Percentiles rank a stretch among this genome's conserved stretches.
Evolutionary conservation across 2,797 vertebrate species (phyloP).

Genomic region (Lagodon rhomboides): DNA sequence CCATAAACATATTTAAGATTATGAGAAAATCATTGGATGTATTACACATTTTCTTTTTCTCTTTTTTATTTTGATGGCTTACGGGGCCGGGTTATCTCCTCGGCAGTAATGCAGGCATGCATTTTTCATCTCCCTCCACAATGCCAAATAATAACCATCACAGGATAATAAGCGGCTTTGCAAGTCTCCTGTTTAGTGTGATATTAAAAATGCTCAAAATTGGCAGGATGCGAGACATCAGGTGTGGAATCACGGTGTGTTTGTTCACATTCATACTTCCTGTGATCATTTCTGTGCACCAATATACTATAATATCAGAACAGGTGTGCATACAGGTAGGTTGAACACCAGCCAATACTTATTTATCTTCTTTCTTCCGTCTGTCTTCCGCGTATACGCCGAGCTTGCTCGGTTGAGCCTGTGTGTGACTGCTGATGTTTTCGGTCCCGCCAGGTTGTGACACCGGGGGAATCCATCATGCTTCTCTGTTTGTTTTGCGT

Average conservation of each 20-base stretch:
- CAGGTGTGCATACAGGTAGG: conserved; percentile 1
- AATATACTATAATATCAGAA: conserved; percentile 7
- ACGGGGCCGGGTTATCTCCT: conserved; percentile 54
- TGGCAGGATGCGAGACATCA: conserved; percentile 28
- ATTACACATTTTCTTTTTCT: conserved; percentile 42
- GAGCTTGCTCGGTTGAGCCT: neutral
- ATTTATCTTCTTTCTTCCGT: too few relatives aligned
- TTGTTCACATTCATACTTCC: conserved; percentile 13
- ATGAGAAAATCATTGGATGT: conserved; percentile 66
- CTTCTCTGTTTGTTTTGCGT: conserved; percentile 54
- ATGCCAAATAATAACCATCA: conserved; percentile 61
- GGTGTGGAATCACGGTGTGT: neutral
- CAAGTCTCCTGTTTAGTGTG: conserved; percentile 43
- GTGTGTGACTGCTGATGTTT: conserved; percentile 5
- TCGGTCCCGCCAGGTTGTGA: conserved; percentile 38
- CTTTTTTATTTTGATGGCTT: conserved; percentile 47
- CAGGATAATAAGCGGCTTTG: conserved; percentile 45
- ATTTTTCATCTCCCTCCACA: conserved; percentile 58
- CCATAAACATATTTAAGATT: conserved; percentile 69
- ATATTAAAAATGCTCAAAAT: conserved; percentile 52
- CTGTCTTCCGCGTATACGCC: neutral
- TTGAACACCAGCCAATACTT: neutral
- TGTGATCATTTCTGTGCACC: conserved; percentile 14
- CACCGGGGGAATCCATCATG: conserved; percentile 47
- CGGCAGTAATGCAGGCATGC: conserved; percentile 41